Conservation (phyloP, 2,888 invertebrate genomes). For the Orthonychiurus folsomi region DNA sequence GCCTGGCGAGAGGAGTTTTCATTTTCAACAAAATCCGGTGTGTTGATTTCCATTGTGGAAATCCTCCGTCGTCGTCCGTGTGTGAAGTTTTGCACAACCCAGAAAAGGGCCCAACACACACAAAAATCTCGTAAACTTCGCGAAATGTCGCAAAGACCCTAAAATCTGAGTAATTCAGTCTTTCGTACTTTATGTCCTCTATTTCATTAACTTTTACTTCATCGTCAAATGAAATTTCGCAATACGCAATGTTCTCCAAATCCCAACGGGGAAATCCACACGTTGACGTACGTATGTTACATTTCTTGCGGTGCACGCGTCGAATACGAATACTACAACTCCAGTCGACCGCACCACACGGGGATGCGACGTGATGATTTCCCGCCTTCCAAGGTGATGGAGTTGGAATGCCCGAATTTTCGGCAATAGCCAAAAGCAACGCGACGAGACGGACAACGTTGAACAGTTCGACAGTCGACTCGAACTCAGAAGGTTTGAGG, state of each 20-base stretch:
- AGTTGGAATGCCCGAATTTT: no score
- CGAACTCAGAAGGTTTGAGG: background rate
- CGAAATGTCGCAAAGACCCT: background rate
- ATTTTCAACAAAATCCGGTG: no score
- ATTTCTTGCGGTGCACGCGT: no score
- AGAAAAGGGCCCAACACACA: no score
- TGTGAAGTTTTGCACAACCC: no score
- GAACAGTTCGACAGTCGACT: no score
- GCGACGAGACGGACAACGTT: background rate
- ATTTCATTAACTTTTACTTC: slow-evolving; percentile 1
- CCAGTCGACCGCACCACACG: background rate
- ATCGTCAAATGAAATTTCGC: background rate
- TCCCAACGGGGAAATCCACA: no score
- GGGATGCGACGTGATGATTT: background rate
- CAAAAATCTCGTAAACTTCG: background rate
- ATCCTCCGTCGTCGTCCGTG: no score
- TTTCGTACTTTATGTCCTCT: background rate
- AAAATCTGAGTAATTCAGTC: background rate
- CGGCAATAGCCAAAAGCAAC: background rate
- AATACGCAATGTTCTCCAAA: background rate
- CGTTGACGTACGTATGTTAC: no score
- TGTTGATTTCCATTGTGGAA: no score
- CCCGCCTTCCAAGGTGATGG: no score
- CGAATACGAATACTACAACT: background rate
- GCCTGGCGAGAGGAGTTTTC: no score